Percentiles rank a stretch among this genome's conserved stretches.
Evolutionary conservation across 1,140 invertebrate species (phyloP).

Genomic region (Anastatus disparis): DNA sequence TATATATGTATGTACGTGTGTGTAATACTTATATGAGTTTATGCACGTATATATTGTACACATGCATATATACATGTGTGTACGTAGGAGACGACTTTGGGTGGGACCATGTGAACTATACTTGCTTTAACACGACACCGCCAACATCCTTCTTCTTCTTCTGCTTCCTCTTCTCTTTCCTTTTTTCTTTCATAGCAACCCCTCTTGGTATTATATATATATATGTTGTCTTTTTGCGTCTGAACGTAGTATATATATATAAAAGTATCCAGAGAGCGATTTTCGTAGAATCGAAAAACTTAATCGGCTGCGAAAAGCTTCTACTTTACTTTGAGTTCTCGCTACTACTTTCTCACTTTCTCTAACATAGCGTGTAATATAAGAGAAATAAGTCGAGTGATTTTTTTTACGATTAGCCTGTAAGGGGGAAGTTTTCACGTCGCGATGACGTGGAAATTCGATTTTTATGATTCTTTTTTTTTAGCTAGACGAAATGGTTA

Average conservation of each 20-base stretch:
- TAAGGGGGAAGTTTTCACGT: too few relatives aligned
- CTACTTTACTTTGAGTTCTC: too few relatives aligned
- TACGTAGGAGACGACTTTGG: too few relatives aligned
- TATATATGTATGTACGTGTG: too few relatives aligned
- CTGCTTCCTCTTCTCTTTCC: conserved; percentile 9
- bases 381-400: too few relatives aligned
- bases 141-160: neutral
- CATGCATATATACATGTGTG: neutral
- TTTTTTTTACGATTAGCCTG: too few relatives aligned
- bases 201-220: too few relatives aligned
- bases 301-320: neutral
- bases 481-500: neutral
- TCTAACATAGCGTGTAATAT: neutral
- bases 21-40: too few relatives aligned
- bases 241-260: neutral
- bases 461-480: neutral
- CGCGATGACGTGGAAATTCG: too few relatives aligned
- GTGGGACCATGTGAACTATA: conserved; percentile 32
- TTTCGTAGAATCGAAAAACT: conserved; percentile 7
- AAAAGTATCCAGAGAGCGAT: too few relatives aligned
- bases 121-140: neutral
- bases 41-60: neutral
- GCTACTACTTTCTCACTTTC: neutral
- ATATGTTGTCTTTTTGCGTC: neutral
- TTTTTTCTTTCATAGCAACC: neutral